Conservation (phyloP, 2,113 vertebrate genomes). For the Hiodon tergisus region DNA sequence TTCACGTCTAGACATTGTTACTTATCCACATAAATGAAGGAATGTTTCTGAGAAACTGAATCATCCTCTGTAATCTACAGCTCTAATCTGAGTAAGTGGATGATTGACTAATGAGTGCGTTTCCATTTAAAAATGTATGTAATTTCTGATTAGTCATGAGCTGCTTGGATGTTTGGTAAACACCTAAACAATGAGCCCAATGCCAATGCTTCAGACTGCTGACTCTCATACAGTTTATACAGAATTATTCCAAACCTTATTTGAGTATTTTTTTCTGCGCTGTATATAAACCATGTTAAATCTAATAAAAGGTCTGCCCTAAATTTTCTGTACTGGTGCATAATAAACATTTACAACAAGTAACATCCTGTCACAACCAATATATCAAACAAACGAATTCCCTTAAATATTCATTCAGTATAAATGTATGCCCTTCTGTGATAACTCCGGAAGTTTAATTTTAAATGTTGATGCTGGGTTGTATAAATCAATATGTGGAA, state of each 20-base stretch:
- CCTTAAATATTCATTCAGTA: too few species aligned
- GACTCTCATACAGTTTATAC: not conserved
- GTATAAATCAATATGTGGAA: not conserved
- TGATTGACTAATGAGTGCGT: not conserved
- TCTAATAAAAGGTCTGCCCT: conserved; percentile 49
- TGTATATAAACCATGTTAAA: conserved; percentile 45
- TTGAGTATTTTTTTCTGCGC: conserved; percentile 37
- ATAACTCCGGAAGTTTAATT: not conserved
- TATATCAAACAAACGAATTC: too few species aligned
- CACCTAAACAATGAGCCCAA: not conserved
- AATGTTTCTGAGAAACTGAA: not conserved
- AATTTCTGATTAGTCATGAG: conserved; percentile 3
- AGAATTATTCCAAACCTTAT: too few species aligned
- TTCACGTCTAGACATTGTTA: not conserved
- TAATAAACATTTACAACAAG: too few species aligned
- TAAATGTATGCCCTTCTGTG: not conserved
- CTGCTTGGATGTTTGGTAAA: not conserved
- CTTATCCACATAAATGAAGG: not conserved
- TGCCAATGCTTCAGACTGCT: conserved; percentile 19
- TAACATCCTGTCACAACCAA: too few species aligned
- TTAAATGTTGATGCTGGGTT: not conserved
- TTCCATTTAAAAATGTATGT: not conserved
- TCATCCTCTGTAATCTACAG: not conserved
- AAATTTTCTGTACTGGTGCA: conserved; percentile 22
- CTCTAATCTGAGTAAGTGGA: not conserved